A percentile compares a stretch with the other conserved stretches of the same genome.
phyloP scores from a whole-genome alignment of 37 sponge, comb jelly and placozoan species.

The Dysidea cf. avara region DNA sequence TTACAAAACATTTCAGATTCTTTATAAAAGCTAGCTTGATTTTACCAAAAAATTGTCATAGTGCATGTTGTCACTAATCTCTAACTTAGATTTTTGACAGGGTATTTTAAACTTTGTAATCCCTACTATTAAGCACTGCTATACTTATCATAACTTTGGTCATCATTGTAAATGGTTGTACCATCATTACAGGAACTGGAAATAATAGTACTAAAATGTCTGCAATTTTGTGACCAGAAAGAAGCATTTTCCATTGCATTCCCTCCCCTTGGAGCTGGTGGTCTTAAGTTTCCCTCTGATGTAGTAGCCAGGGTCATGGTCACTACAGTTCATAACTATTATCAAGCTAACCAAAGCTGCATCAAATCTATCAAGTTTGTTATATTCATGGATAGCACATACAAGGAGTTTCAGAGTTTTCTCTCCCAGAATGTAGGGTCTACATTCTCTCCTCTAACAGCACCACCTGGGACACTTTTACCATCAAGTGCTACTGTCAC shows the following conservation, averaged over 20 bases:
- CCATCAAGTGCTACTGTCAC: neutral
- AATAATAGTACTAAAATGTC: conserved; percentile 13
- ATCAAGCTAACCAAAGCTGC: conserved; percentile 3
- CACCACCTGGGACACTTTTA: neutral
- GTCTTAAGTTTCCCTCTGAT: conserved; percentile 22
- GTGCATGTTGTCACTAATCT: too few relatives aligned
- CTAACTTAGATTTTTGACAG: too few relatives aligned
- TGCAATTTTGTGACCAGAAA: conserved; percentile 7
- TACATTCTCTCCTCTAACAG: neutral
- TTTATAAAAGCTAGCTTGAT: too few relatives aligned
- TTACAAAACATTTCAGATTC: too few relatives aligned
- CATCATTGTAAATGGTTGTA: neutral
- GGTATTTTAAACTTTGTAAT: too few relatives aligned
- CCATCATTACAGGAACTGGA: conserved; percentile 9
- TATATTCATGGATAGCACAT: conserved; percentile 38
- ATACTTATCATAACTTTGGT: too few relatives aligned
- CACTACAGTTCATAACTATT: conserved; percentile 14
- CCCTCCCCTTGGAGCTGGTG: conserved; percentile 43
- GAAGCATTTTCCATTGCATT: conserved; percentile 23
- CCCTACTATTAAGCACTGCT: too few relatives aligned
- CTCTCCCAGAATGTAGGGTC: neutral
- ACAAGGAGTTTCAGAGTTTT: conserved; percentile 17
- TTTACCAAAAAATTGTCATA: too few relatives aligned
- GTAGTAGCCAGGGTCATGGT: conserved; percentile 29
- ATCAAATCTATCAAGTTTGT: conserved; percentile 22